Evolutionary conservation across 2,888 invertebrate genomes (phyloP).

Genomic region (Caenorhabditis sinica): DNA sequence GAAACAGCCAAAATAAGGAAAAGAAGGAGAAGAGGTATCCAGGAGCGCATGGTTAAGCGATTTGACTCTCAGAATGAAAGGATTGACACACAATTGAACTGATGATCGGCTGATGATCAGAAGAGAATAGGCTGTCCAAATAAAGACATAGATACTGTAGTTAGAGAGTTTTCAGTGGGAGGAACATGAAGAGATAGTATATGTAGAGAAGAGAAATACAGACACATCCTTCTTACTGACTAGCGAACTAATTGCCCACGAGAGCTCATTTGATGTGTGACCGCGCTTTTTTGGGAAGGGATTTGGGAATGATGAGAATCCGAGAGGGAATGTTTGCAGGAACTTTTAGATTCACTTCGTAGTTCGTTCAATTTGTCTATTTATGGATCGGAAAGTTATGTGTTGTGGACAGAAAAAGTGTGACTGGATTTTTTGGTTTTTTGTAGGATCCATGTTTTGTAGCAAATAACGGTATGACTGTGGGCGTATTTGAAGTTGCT

Average conservation of each 20-base stretch:
- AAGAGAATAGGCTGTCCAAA: constrained; percentile 55
- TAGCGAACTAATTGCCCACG: constrained; percentile 34
- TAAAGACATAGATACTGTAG: constrained; percentile 43
- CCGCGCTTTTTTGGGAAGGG: constrained; percentile 10
- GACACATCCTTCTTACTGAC: neutral
- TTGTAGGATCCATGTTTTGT: neutral
- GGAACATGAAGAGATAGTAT: neutral
- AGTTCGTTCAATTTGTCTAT: constrained; percentile 32
- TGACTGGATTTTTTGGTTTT: neutral
- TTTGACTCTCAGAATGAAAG: constrained; percentile 17
- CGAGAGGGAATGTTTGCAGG: constrained; percentile 31
- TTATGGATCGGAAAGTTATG: constrained; percentile 10
- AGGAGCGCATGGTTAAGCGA: constrained; percentile 23
- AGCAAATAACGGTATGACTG: too few species aligned
- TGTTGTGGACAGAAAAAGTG: constrained; percentile 1
- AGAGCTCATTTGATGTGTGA: constrained; percentile 48
- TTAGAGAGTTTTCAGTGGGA: constrained; percentile 8
- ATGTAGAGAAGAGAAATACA: constrained; percentile 22
- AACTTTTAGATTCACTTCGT: constrained; percentile 25
- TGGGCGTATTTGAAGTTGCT: too few species aligned
- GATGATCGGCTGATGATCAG: constrained; percentile 32
- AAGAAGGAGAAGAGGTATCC: constrained; percentile 38
- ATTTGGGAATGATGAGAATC: neutral
- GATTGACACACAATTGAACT: constrained; percentile 24
- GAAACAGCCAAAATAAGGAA: constrained; percentile 18